Conservation (phyloP, 2,113 vertebrate genomes). For the Diadophis punctatus region DNA sequence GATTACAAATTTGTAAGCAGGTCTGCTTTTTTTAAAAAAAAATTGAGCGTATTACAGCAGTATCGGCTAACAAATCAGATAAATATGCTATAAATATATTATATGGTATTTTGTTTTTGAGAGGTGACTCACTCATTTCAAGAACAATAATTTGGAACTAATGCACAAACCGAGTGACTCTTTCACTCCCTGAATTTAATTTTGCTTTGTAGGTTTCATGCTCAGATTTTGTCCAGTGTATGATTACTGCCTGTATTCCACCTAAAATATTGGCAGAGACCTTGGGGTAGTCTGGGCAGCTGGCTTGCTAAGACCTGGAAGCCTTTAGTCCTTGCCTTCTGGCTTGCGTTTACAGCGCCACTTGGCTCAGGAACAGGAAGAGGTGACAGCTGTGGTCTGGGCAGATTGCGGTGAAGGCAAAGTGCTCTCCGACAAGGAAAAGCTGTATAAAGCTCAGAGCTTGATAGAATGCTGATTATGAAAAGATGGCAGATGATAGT, state of each 20-base stretch:
- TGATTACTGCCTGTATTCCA: conserved; percentile 34
- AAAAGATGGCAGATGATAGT: background rate
- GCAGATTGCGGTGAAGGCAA: conserved; percentile 30
- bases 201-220: background rate
- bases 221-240: conserved; percentile 41
- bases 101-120: background rate
- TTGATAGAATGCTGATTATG: conserved; percentile 40
- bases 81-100: background rate
- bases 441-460: conserved; percentile 55
- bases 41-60: background rate
- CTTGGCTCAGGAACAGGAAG: conserved; percentile 54
- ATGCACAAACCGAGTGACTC: background rate
- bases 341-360: conserved; percentile 42
- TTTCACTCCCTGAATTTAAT: background rate
- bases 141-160: background rate
- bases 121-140: background rate
- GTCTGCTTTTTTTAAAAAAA: background rate
- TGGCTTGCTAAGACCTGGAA: conserved; percentile 53
- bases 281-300: conserved; percentile 53
- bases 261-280: conserved; percentile 42
- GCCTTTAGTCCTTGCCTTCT: conserved; percentile 43
- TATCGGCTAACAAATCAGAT: background rate
- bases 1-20: background rate
- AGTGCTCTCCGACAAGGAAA: conserved; percentile 48
- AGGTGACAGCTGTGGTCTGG: conserved; percentile 53